A percentile compares a stretch with the other conserved stretches of the same genome.
Evolutionary conservation across 64 coral and sea anemone genomes (phyloP).

Genomic region (Astreopora myriophthalma): DNA sequence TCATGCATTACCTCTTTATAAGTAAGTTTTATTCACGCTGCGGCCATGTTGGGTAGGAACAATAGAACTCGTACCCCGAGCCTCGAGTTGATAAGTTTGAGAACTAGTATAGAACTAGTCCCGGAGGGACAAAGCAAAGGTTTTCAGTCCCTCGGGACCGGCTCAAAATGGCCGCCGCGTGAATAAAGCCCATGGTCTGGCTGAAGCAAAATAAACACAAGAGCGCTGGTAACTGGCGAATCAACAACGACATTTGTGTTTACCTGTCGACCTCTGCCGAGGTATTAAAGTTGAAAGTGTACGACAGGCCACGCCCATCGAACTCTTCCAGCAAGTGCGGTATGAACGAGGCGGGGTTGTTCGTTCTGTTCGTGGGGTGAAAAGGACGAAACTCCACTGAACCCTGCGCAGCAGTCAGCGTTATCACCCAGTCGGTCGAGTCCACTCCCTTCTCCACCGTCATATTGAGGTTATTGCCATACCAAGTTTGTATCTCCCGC

Average conservation of each 20-base stretch:
- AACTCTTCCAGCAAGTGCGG: slow-evolving; percentile 46
- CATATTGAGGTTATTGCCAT: slow-evolving; percentile 12
- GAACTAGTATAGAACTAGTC: no score
- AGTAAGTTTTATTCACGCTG: no score
- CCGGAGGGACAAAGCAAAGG: no score
- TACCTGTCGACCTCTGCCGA: slow-evolving; percentile 49
- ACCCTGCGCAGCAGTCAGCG: slow-evolving; percentile 19
- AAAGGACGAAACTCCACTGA: slow-evolving; percentile 45
- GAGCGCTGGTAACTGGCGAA: no score
- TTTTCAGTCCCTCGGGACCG: no score
- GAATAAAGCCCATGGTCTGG: no score
- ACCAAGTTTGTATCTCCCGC: slow-evolving; percentile 12
- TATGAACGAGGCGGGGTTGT: slow-evolving; percentile 48
- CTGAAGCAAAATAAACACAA: no score
- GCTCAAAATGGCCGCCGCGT: no score
- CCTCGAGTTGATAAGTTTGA: no score
- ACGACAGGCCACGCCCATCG: slow-evolving; percentile 53
- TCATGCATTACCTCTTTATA: no score
- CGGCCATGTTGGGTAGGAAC: no score
- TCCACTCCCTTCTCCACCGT: slow-evolving; percentile 7
- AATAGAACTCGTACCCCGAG: no score
- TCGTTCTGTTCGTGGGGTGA: not conserved
- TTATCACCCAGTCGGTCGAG: slow-evolving; percentile 30
- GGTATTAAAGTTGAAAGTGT: slow-evolving; percentile 47
- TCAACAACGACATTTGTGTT: not conserved